These are phyloP conservation scores for Rhabditoides inermis DNA, from an alignment of 2,888 invertebrate genomes.

Conservation along the genomic window DNA sequence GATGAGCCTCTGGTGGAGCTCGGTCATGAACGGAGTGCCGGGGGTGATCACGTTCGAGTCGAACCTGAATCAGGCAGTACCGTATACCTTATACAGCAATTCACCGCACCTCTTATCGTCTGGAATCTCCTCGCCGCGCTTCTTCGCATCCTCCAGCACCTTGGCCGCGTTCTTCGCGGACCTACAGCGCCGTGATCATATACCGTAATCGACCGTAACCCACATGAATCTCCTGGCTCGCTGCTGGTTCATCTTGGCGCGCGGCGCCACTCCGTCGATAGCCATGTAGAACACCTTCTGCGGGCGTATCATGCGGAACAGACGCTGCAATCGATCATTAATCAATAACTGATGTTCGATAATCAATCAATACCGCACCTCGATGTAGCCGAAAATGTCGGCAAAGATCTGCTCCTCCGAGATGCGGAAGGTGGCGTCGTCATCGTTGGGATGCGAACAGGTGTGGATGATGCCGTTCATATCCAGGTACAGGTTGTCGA, in stretches of 20 bases:
- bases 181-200: too few species aligned
- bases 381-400: constrained; percentile 35
- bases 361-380: too few species aligned
- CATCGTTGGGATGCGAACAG: constrained; percentile 92
- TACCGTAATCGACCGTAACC: too few species aligned
- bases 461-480: constrained; percentile 96
- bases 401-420: constrained; percentile 73
- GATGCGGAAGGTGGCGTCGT: constrained; percentile 81
- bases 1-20: constrained; percentile 74
- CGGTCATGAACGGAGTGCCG: constrained; percentile 80
- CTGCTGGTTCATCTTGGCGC: constrained; percentile 98
- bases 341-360: too few species aligned
- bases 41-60: too few species aligned
- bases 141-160: constrained; percentile 67
- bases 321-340: constrained; percentile 56
- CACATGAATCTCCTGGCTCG: constrained; percentile 69
- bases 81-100: too few species aligned
- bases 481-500: constrained; percentile 89
- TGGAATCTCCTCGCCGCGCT: constrained; percentile 72
- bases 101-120: constrained; percentile 69
- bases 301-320: constrained; percentile 86
- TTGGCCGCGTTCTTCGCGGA: constrained; percentile 79
- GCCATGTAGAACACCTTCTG: constrained; percentile 90
- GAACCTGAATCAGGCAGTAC: too few species aligned
- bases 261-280: constrained; percentile 88